Percentiles rank a stretch among this genome's conserved stretches.
Conservation (phyloP, 2,113 vertebrate genomes). For the Seriola dumerili region DNA sequence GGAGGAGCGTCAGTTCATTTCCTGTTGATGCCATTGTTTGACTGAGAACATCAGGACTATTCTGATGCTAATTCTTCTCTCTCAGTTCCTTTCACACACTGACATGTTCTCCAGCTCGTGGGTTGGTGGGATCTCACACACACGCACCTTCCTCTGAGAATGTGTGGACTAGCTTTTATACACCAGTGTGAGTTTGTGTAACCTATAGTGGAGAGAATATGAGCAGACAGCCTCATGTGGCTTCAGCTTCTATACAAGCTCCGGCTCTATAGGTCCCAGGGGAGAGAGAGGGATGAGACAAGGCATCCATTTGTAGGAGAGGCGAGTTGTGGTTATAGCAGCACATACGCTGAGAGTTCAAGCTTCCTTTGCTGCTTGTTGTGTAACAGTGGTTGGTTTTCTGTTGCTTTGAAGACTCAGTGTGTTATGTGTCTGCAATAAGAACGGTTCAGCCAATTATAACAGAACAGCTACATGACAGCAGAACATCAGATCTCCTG, state of each 20-base stretch:
- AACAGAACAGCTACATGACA: no score
- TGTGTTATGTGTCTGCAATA: no score
- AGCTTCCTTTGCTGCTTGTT: neutral
- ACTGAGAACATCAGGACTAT: neutral
- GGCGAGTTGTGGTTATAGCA: slow-evolving; percentile 13
- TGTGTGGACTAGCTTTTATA: slow-evolving; percentile 18
- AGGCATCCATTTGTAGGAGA: slow-evolving; percentile 20
- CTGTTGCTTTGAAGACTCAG: neutral
- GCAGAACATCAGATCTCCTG: no score
- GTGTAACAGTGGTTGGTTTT: neutral
- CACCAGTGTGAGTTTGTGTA: slow-evolving; percentile 17
- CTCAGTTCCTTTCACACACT: neutral
- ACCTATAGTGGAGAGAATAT: slow-evolving; percentile 2
- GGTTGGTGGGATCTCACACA: slow-evolving; percentile 22
- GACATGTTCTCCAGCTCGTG: slow-evolving; percentile 2
- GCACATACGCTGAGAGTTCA: neutral
- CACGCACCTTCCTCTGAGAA: slow-evolving; percentile 2
- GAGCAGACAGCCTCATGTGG: slow-evolving; percentile 12
- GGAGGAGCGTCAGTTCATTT: neutral
- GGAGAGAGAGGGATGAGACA: neutral
- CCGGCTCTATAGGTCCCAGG: neutral
- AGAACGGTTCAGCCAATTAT: no score
- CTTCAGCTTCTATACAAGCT: neutral
- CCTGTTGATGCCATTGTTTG: neutral
- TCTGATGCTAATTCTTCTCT: neutral